These are phyloP conservation scores for Myzus persicae DNA, from an alignment of 1,140 invertebrate species.

Conservation along the genomic window DNA sequence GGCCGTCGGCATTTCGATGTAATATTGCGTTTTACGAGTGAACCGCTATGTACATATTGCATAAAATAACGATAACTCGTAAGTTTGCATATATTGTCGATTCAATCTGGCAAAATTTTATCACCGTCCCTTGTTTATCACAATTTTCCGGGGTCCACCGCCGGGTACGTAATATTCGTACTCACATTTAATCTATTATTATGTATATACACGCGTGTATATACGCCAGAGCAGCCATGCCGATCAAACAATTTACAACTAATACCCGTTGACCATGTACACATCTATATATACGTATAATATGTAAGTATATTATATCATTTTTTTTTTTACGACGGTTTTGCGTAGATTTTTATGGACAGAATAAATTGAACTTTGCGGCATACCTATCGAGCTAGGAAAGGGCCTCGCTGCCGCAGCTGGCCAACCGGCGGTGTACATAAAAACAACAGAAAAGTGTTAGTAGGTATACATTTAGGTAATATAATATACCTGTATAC, in stretches of 20 bases:
- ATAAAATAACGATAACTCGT: slow-evolving; percentile 27
- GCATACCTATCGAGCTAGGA: background rate
- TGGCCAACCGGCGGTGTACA: background rate
- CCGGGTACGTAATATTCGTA: background rate
- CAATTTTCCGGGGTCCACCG: background rate
- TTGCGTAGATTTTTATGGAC: slow-evolving; percentile 19
- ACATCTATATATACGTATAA: background rate
- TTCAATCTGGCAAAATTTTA: slow-evolving; percentile 6
- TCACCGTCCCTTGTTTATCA: slow-evolving; percentile 21
- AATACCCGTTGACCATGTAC: background rate
- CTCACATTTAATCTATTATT: background rate
- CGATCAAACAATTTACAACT: slow-evolving; percentile 42
- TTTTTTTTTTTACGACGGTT: slow-evolving; percentile 30
- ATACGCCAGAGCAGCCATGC: background rate
- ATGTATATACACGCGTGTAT: background rate
- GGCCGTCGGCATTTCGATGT: background rate
- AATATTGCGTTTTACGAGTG: background rate
- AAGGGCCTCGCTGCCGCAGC: background rate
- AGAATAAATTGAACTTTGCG: slow-evolving; percentile 31
- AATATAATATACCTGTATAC: background rate
- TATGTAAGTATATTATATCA: background rate
- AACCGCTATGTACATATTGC: background rate
- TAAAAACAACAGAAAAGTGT: background rate
- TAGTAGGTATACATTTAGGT: background rate
- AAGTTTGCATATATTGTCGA: slow-evolving; percentile 35